Percentiles rank a stretch among this genome's conserved stretches.
phyloP scores from a whole-genome alignment of 2,888 invertebrate genomes.

The Microctonus aethiopoides region DNA sequence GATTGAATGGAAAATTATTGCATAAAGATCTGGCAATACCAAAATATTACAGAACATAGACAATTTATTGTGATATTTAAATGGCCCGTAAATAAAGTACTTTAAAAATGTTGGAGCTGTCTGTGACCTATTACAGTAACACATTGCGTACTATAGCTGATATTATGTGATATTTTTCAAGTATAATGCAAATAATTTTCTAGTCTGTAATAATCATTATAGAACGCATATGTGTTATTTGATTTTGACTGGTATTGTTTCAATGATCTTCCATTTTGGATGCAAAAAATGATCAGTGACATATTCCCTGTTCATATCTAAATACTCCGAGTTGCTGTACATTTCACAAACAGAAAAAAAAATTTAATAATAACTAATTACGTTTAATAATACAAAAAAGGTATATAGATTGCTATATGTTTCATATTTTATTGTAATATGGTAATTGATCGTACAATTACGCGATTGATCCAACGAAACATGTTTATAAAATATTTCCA shows the following conservation, averaged over 20 bases:
- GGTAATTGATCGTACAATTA: conserved; percentile 26
- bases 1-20: not conserved
- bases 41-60: not conserved
- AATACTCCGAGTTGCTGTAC: conserved; percentile 15
- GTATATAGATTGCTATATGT: conserved; percentile 19
- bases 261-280: conserved; percentile 15
- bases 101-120: conserved; percentile 9
- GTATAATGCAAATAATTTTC: conserved; percentile 24
- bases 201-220: conserved; percentile 31
- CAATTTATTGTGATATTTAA: conserved; percentile 25
- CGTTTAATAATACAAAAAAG: conserved; percentile 14
- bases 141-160: conserved; percentile 13
- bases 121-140: not conserved
- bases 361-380: conserved; percentile 16
- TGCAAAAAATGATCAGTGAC: not conserved
- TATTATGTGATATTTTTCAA: conserved; percentile 25
- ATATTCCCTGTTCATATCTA: conserved; percentile 7
- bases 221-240: conserved; percentile 8
- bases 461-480: conserved; percentile 32
- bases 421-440: conserved; percentile 33
- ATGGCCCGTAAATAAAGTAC: conserved; percentile 24
- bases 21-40: not conserved
- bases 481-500: conserved; percentile 38
- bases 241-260: conserved; percentile 15
- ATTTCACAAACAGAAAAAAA: conserved; percentile 16